A percentile compares a stretch with the other conserved stretches of the same genome.
Evolutionary conservation across 2,888 invertebrate species (phyloP).

Genomic region (Merodon equestris): DNA sequence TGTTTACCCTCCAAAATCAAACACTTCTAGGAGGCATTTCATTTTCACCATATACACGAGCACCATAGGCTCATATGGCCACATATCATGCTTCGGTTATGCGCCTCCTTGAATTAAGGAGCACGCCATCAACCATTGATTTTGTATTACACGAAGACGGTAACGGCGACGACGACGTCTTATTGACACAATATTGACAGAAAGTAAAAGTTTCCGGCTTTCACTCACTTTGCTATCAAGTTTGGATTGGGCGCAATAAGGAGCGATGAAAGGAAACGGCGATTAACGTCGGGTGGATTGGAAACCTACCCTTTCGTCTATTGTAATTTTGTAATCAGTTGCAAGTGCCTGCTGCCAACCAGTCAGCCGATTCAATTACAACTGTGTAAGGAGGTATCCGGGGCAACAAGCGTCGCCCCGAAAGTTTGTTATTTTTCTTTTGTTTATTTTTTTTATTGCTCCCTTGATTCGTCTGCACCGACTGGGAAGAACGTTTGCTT

Average conservation of each 20-base stretch:
- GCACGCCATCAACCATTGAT: too few relatives aligned
- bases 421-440: conserved; percentile 77
- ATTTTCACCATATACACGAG: too few relatives aligned
- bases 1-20: too few relatives aligned
- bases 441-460: background rate
- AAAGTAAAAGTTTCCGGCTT: conserved; percentile 72
- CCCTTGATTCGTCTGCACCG: conserved; percentile 1
- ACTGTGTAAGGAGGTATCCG: conserved; percentile 77
- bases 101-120: too few relatives aligned
- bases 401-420: conserved; percentile 76
- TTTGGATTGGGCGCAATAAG: too few relatives aligned
- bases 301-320: conserved; percentile 25
- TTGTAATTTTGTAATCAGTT: conserved; percentile 54
- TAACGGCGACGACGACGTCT: conserved; percentile 52
- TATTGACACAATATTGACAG: conserved; percentile 77
- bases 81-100: too few relatives aligned
- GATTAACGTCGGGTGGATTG: too few relatives aligned
- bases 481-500: background rate
- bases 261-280: background rate
- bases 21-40: too few relatives aligned
- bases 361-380: conserved; percentile 54
- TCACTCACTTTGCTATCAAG: conserved; percentile 61
- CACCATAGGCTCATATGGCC: too few relatives aligned
- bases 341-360: conserved; percentile 37
- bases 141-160: too few relatives aligned